Conservation (phyloP, 2,888 invertebrate genomes). For the Augochlorella aurata region DNA sequence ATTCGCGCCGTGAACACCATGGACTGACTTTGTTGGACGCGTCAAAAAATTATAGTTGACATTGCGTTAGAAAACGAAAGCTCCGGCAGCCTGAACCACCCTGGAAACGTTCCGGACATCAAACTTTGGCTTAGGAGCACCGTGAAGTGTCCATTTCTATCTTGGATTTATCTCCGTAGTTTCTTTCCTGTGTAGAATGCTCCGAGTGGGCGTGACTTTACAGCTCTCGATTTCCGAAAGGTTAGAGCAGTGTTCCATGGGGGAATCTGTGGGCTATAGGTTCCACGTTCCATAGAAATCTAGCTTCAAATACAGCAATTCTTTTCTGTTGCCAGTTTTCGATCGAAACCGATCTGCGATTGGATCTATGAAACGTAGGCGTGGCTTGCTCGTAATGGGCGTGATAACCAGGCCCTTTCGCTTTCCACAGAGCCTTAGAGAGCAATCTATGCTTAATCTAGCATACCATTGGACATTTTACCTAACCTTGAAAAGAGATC, state of each 20-base stretch:
- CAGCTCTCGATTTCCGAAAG: no score
- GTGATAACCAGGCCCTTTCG: not conserved
- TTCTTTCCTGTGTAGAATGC: no score
- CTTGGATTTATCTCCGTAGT: no score
- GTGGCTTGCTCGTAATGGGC: no score
- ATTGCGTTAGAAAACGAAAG: conserved; percentile 51
- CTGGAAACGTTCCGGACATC: not conserved
- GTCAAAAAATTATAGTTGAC: conserved; percentile 31
- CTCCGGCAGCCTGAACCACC: conserved; percentile 17
- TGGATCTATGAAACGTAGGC: no score
- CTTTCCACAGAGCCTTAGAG: not conserved
- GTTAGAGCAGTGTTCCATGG: no score
- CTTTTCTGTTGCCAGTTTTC: no score
- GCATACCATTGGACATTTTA: not conserved
- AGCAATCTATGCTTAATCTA: not conserved
- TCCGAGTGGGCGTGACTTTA: no score
- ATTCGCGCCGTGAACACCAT: conserved; percentile 44
- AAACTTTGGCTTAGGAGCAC: not conserved
- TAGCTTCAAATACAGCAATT: no score
- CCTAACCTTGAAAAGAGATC: not conserved
- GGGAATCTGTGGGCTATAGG: no score
- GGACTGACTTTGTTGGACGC: conserved; percentile 52
- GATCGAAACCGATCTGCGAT: no score
- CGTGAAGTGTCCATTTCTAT: not conserved
- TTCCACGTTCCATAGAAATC: no score